Conservation (phyloP, 2,888 invertebrate genomes). For the Drosophila stalkeri region DNA sequence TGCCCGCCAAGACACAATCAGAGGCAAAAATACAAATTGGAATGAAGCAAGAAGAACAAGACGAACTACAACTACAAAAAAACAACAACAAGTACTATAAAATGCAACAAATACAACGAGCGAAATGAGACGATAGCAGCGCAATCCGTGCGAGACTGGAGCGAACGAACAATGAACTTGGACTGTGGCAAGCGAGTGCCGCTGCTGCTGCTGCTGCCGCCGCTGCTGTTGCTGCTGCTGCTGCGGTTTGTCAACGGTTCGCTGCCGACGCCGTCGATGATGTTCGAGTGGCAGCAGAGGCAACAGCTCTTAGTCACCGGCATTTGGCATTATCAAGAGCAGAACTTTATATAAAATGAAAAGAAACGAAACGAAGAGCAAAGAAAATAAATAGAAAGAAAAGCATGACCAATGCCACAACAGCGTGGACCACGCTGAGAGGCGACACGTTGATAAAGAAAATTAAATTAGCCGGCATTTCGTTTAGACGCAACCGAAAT, state of each 20-base stretch:
- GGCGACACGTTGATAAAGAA: conserved; percentile 61
- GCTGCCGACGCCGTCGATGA: conserved; percentile 57
- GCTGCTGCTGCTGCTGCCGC: background rate
- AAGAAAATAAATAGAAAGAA: conserved; percentile 15
- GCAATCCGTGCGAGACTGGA: conserved; percentile 68
- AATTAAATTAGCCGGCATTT: conserved; percentile 61
- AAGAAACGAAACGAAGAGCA: background rate
- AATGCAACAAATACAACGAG: conserved; percentile 34
- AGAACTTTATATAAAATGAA: conserved; percentile 8
- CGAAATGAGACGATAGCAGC: conserved; percentile 48
- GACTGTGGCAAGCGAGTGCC: conserved; percentile 50
- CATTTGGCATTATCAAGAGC: conserved; percentile 74
- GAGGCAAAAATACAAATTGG: conserved; percentile 45
- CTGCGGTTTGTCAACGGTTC: conserved; percentile 71
- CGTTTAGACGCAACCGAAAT: conserved; percentile 48
- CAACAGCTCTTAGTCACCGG: conserved; percentile 56
- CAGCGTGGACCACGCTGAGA: conserved; percentile 53
- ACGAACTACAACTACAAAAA: background rate
- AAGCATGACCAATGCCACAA: conserved; percentile 60
- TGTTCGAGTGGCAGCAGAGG: conserved; percentile 28
- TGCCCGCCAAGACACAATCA: conserved; percentile 37
- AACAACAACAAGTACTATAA: conserved; percentile 10
- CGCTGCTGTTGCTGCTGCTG: conserved; percentile 19
- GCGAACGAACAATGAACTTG: conserved; percentile 76
- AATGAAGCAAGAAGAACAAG: conserved; percentile 35